phyloP scores from a whole-genome alignment of 2,797 vertebrate species.

The Lacerta agilis region DNA sequence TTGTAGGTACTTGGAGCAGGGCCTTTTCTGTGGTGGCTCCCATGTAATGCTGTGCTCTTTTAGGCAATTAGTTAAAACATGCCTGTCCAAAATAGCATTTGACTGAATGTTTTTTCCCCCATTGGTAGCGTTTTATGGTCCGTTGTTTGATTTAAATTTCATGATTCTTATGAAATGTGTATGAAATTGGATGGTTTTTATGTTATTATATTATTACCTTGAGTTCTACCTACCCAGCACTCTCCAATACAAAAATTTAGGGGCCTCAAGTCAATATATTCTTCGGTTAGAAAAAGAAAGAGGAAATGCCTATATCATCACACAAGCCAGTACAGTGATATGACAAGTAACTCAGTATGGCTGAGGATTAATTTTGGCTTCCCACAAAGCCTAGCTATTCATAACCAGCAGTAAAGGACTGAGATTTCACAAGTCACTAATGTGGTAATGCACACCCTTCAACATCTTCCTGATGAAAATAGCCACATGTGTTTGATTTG shows the following conservation, averaged over 20 bases:
- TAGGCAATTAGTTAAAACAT: too few species aligned
- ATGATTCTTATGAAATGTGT: too few species aligned
- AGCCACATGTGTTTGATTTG: background rate
- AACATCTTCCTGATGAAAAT: background rate
- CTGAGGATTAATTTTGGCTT: constrained; percentile 57
- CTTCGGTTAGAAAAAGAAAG: background rate
- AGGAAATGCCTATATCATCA: background rate
- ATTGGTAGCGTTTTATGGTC: too few species aligned
- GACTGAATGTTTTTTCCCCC: too few species aligned
- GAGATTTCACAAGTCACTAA: constrained; percentile 51
- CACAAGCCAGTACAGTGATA: constrained; percentile 36
- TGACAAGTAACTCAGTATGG: constrained; percentile 62
- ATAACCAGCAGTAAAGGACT: constrained; percentile 56
- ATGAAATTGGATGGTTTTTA: too few species aligned
- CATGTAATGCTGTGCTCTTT: too few species aligned
- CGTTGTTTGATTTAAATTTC: too few species aligned
- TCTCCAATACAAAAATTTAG: background rate
- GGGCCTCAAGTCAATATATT: constrained; percentile 21
- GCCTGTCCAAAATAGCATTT: too few species aligned
- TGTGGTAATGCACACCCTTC: constrained; percentile 53
- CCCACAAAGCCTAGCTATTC: constrained; percentile 56
- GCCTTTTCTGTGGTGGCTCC: too few species aligned
- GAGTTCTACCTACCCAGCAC: too few species aligned
- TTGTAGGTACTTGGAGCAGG: too few species aligned
- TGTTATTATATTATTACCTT: too few species aligned